Evolutionary conservation across 2,113 vertebrate species (phyloP), one percentile per base, ranked within the genome.

Genomic region (Maccullochella peelii): DNA sequence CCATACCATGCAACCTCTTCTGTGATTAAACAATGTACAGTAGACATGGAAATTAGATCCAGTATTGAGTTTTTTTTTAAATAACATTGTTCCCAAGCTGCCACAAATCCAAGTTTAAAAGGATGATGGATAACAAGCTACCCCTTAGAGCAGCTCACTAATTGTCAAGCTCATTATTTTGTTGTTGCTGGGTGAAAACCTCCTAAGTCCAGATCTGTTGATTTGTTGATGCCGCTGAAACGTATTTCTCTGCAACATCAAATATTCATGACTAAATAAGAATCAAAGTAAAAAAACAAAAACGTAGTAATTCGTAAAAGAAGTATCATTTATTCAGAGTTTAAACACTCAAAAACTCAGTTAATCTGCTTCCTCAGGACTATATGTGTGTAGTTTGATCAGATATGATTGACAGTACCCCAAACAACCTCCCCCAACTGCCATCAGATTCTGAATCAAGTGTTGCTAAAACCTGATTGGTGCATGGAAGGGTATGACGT

Each of bases 121-220:
- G 62, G 33, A 76, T 14, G 55, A 72, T 79, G 63, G 70, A 72
- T 79, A 82, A 77, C 70, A 77, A 85, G 79, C 77, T 30, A 16
- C 14, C n/a, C 42, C 59, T 54, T 10, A 12, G n/a, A 61, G 77
- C 65, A 30, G 59, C 42, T n/a, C 33, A 52, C 63, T 75, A 86
- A 84, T 75, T 80, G 80, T 77, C 52, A 21, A 23, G 23, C 73
- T 79, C 81, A 84, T 84, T 85, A 84, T 87, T 82, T 79, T 79
- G 71, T 65, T 80, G 75, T 82, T 80, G 72, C 61, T 27, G 75
- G 71, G 59, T 70, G 21, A 61, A 78, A 72, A 70, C 5, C 40
- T 58, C 55, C 2, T 7, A 50, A 42, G 5, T 52, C 23, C 42
- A 68, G 6, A 12, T 52, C 21, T 54, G 33, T 30, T 75, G 25